Percentiles rank a stretch among this genome's conserved stretches.
phyloP scores from a whole-genome alignment of 2,888 invertebrate genomes.

The Linyphia triangularis region DNA sequence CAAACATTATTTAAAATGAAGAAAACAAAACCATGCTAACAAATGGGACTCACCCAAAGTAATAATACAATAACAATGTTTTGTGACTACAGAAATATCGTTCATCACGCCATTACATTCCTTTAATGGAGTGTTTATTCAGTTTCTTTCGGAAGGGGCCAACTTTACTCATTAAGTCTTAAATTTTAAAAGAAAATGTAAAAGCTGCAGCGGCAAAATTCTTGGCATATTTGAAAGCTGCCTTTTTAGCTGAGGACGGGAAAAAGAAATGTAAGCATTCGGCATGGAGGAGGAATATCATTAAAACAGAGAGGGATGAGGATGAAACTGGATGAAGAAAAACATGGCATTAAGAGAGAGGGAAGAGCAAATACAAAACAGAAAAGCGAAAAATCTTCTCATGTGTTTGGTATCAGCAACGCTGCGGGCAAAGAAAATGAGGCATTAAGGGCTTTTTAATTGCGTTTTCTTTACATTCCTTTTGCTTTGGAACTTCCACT shows the following conservation, averaged over 20 bases:
- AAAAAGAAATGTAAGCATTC: slow-evolving; percentile 18
- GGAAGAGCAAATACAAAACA: slow-evolving; percentile 31
- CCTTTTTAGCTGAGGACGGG: slow-evolving; percentile 32
- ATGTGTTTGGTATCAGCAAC: neutral
- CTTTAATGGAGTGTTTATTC: slow-evolving; percentile 33
- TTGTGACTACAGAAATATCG: slow-evolving; percentile 30
- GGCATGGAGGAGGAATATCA: slow-evolving; percentile 19
- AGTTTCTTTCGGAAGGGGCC: neutral
- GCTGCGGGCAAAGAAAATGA: slow-evolving; percentile 33
- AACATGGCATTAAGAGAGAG: slow-evolving; percentile 24
- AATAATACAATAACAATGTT: neutral
- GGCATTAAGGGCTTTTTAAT: slow-evolving; percentile 65
- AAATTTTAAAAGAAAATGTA: slow-evolving; percentile 34
- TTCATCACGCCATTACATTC: neutral
- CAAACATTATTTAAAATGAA: no score
- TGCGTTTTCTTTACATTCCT: slow-evolving; percentile 61
- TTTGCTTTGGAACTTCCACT: slow-evolving; percentile 37
- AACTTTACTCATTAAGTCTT: slow-evolving; percentile 45
- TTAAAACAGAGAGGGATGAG: slow-evolving; percentile 18
- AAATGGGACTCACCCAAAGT: no score
- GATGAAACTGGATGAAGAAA: slow-evolving; percentile 20
- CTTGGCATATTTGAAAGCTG: slow-evolving; percentile 37
- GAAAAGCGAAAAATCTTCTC: neutral
- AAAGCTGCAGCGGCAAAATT: slow-evolving; percentile 19
- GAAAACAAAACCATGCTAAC: no score